phyloP scores from a whole-genome alignment of 1,140 invertebrate genomes.

The Drosophila sproati region DNA sequence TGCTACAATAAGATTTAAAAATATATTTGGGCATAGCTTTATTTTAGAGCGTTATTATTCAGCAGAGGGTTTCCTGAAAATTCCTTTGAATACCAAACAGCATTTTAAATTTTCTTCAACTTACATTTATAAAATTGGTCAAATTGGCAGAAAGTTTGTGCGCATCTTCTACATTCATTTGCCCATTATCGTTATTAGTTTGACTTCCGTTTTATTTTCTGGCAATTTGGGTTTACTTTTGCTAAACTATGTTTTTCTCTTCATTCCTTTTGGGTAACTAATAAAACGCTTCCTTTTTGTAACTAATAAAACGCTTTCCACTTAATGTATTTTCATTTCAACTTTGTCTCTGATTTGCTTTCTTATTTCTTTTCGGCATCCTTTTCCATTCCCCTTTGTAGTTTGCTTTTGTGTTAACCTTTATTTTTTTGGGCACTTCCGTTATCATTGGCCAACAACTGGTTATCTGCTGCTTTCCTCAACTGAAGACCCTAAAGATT shows the following conservation, averaged over 20 bases:
- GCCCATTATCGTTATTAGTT: constrained; percentile 30
- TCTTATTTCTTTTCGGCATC: not conserved
- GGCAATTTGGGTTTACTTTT: not conserved
- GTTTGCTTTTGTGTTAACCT: constrained; percentile 53
- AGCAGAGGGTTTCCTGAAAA: too few relatives aligned
- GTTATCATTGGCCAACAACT: constrained; percentile 25
- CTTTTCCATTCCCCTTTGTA: not conserved
- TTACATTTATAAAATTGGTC: not conserved
- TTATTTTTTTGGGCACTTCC: constrained; percentile 39
- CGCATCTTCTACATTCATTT: constrained; percentile 19
- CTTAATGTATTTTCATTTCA: constrained; percentile 15
- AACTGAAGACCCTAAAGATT: constrained; percentile 9
- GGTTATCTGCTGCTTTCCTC: not conserved
- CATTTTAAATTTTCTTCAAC: too few relatives aligned
- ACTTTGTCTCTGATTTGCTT: not conserved
- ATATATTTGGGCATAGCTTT: too few relatives aligned
- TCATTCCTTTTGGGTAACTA: not conserved
- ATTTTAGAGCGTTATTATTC: too few relatives aligned
- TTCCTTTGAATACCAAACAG: too few relatives aligned
- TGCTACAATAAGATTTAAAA: too few relatives aligned
- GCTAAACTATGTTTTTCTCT: constrained; percentile 4
- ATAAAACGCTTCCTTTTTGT: not conserved
- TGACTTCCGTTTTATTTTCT: constrained; percentile 16
- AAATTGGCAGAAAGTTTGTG: constrained; percentile 7
- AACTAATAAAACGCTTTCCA: constrained; percentile 4